These are phyloP conservation scores for Sarcophaga carnaria DNA, from an alignment of 2,888 invertebrate genomes.

Conservation along the genomic window DNA sequence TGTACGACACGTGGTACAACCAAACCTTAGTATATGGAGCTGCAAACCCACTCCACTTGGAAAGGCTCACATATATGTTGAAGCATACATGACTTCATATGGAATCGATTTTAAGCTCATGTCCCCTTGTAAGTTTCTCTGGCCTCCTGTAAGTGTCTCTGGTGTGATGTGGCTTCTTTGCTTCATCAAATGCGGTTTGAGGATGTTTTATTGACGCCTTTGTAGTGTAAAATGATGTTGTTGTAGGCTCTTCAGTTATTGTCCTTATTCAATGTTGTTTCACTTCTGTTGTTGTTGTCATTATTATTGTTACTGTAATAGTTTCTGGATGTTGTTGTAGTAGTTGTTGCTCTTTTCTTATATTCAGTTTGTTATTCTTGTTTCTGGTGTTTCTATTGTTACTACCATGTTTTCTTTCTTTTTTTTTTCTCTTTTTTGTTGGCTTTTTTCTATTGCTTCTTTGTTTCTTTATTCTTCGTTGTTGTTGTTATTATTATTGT, in stretches of 20 bases:
- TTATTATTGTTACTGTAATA: not conserved
- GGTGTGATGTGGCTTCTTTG: constrained; percentile 58
- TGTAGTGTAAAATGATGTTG: constrained; percentile 59
- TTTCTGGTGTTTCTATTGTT: not conserved
- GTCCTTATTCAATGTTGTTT: constrained; percentile 19
- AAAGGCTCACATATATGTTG: not conserved
- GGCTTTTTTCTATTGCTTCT: not conserved
- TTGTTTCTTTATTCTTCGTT: not conserved
- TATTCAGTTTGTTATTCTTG: constrained; percentile 9
- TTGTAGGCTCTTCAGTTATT: constrained; percentile 52
- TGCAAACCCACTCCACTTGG: no score
- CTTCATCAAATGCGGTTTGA: constrained; percentile 59
- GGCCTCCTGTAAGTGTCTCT: not conserved
- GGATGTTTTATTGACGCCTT: constrained; percentile 62
- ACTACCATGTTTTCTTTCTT: not conserved
- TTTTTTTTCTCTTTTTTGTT: not conserved
- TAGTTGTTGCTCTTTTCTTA: constrained; percentile 23
- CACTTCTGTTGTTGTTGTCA: not conserved
- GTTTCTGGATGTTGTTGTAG: constrained; percentile 1
- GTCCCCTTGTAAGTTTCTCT: not conserved
- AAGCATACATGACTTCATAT: not conserved
- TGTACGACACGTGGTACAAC: constrained; percentile 39
- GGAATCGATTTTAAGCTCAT: constrained; percentile 1
- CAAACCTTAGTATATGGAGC: not conserved
- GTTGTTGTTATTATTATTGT: constrained; percentile 7